Percentiles rank a stretch among this genome's conserved stretches.
phyloP scores from a whole-genome alignment of 2,113 vertebrate genomes.

The Tetrax tetrax region DNA sequence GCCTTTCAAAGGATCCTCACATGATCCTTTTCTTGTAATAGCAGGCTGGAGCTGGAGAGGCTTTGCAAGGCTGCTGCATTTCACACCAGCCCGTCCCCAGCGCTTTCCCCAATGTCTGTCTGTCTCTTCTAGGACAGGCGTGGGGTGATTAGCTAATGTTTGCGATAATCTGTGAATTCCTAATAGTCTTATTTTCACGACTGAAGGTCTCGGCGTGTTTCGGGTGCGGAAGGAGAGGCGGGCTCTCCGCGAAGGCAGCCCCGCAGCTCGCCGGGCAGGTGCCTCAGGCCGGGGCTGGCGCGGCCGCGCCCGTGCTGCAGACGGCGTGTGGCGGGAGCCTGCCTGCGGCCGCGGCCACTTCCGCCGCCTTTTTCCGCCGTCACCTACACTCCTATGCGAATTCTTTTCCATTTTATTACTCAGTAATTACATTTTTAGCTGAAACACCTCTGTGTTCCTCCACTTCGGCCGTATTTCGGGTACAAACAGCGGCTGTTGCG shows the following conservation, averaged over 20 bases:
- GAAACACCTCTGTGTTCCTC: background rate
- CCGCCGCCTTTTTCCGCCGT: background rate
- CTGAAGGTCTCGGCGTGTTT: background rate
- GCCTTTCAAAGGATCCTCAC: conserved; percentile 64
- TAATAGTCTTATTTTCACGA: conserved; percentile 44
- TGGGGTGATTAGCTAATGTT: conserved; percentile 63
- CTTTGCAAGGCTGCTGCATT: conserved; percentile 51
- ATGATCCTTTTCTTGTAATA: conserved; percentile 47
- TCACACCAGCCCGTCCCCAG: conserved; percentile 56
- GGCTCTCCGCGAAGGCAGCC: background rate
- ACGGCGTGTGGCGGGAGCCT: background rate
- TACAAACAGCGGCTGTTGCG: background rate
- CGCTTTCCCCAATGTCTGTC: background rate
- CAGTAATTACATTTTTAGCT: background rate
- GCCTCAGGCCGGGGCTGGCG: background rate
- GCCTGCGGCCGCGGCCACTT: background rate
- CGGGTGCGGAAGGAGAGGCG: background rate
- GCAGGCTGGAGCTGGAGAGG: conserved; percentile 40
- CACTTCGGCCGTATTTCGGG: background rate
- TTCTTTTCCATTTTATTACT: background rate
- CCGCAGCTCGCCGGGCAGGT: background rate
- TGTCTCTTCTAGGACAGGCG: conserved; percentile 29
- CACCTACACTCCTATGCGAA: rapidly evolving
- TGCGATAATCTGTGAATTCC: conserved; percentile 58
- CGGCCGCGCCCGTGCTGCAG: background rate